Percentiles rank a stretch among this genome's conserved stretches.
Evolutionary conservation across 2,888 invertebrate genomes (phyloP).

Genomic region (Ommatoiulus sabulosus): DNA sequence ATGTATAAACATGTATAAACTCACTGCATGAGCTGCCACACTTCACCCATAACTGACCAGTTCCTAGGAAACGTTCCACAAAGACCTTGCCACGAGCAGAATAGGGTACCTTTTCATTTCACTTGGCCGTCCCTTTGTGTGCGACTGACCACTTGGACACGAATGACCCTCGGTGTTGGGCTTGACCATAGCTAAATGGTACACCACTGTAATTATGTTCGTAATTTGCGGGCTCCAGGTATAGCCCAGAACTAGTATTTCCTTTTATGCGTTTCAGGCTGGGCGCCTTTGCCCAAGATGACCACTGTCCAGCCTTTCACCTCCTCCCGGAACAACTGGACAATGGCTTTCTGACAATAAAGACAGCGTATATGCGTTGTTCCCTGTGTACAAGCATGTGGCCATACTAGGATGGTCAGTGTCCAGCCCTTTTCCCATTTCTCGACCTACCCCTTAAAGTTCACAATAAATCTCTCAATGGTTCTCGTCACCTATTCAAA

Average conservation of each 20-base stretch:
- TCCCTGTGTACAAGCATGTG: background rate
- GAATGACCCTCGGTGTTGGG: constrained; percentile 7
- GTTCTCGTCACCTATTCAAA: background rate
- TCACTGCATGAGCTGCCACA: no score
- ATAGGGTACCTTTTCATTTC: constrained; percentile 13
- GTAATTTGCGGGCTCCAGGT: constrained; percentile 29
- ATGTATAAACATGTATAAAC: no score
- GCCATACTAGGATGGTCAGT: background rate
- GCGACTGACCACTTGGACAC: constrained; percentile 19
- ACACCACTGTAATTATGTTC: constrained; percentile 37
- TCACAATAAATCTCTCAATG: constrained; percentile 7
- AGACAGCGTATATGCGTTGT: background rate
- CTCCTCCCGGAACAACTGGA: constrained; percentile 44
- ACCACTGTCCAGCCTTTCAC: constrained; percentile 29
- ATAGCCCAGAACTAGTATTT: background rate
- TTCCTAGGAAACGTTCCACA: background rate
- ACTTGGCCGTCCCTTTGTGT: background rate
- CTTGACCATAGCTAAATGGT: constrained; percentile 16
- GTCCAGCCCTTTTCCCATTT: background rate
- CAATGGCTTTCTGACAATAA: constrained; percentile 8
- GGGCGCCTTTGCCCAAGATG: background rate
- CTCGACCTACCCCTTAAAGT: constrained; percentile 14
- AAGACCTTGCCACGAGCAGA: background rate
- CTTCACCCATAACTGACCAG: no score
- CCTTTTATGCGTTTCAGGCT: constrained; percentile 29